phyloP scores from a whole-genome alignment of 2,797 vertebrate species.

The Allobates femoralis region DNA sequence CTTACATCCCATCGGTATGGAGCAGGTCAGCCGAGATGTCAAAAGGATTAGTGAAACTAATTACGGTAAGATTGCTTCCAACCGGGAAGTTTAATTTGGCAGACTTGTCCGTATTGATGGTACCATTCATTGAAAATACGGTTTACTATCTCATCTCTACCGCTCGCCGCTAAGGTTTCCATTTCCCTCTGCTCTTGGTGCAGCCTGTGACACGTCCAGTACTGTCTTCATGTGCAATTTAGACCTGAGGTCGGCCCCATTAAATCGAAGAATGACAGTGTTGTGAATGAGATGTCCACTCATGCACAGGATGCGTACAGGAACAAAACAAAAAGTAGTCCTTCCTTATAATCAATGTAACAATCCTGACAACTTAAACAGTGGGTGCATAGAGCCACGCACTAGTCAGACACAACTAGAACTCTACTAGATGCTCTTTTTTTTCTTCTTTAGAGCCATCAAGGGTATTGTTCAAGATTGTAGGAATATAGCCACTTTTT shows the following conservation, averaged over 20 bases:
- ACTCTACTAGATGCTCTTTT: background rate
- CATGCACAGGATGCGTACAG: conserved; percentile 3
- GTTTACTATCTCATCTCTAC: conserved; percentile 33
- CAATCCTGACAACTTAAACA: background rate
- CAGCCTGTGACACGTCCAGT: conserved; percentile 11
- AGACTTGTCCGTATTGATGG: conserved; percentile 27
- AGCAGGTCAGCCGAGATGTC: conserved; percentile 49
- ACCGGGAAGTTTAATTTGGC: conserved; percentile 35
- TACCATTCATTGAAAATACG: conserved; percentile 23
- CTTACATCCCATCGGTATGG: conserved; percentile 3
- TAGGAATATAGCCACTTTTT: too few relatives aligned
- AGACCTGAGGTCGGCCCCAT: background rate
- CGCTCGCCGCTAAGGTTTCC: background rate
- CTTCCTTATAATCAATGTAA: background rate
- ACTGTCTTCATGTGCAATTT: conserved; percentile 2
- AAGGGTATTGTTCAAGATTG: too few relatives aligned
- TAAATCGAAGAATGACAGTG: conserved; percentile 11
- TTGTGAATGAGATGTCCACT: background rate
- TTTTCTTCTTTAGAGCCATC: background rate
- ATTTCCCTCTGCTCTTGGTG: background rate
- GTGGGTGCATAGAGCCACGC: background rate
- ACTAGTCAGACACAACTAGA: background rate
- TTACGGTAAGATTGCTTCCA: conserved; percentile 52
- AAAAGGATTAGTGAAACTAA: conserved; percentile 56
- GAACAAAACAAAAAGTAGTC: background rate